Evolutionary conservation across 2,113 vertebrate species (phyloP).

Genomic region (Herpailurus yagouaroundi): DNA sequence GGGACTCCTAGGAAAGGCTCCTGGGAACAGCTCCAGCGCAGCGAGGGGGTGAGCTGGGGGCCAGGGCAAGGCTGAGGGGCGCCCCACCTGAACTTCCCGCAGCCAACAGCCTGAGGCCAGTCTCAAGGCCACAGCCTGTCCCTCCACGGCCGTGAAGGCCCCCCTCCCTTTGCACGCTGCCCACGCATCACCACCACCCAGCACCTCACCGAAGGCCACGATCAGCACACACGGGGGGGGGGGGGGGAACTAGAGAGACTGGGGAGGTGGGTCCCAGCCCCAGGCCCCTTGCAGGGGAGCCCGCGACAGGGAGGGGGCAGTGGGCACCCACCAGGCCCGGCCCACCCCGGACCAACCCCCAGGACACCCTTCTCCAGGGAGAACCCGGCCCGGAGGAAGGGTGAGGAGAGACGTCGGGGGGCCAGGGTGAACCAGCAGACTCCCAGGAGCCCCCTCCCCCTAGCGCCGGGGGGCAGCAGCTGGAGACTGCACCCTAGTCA

Average conservation of each 20-base stretch:
- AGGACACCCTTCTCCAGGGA: too few species aligned
- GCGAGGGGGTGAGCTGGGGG: neutral
- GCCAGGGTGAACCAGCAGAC: accelerated
- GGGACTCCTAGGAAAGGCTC: neutral
- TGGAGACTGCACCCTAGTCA: accelerated
- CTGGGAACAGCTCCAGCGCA: accelerated
- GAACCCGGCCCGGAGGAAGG: neutral
- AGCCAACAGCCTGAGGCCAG: neutral
- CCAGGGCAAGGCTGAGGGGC: neutral
- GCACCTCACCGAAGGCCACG: neutral
- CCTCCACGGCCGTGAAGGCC: neutral
- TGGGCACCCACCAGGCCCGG: neutral
- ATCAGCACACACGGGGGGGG: too few species aligned
- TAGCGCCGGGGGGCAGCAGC: neutral
- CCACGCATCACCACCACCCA: accelerated
- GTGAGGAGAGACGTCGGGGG: neutral
- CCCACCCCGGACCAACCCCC: neutral
- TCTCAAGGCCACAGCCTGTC: neutral
- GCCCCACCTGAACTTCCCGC: neutral
- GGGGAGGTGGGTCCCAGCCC: neutral
- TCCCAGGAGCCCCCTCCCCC: neutral
- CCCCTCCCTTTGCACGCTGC: too few species aligned
- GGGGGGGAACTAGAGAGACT: neutral
- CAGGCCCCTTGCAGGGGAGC: neutral
- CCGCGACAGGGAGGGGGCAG: too few species aligned